phyloP scores from a whole-genome alignment of 2,888 invertebrate genomes.

The Lissocephala sabroskyi region DNA sequence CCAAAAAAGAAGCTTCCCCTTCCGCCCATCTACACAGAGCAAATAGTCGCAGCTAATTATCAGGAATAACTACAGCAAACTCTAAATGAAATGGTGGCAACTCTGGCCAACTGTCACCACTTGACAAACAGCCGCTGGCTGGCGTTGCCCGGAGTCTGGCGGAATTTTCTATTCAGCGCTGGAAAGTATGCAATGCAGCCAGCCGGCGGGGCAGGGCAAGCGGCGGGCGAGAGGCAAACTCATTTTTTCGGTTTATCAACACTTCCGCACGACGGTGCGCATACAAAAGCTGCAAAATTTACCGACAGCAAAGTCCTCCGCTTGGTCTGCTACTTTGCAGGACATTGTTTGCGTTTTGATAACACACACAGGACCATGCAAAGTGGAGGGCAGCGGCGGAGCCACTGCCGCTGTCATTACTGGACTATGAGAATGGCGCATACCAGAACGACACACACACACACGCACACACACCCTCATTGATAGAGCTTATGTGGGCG shows the following conservation, averaged over 20 bases:
- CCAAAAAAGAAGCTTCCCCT: constrained; percentile 1
- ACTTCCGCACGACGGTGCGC: constrained; percentile 59
- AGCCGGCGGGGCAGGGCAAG: no score
- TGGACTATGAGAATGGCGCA: constrained; percentile 58
- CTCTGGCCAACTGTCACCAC: constrained; percentile 11
- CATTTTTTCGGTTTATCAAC: constrained; percentile 46
- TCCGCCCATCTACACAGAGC: neutral
- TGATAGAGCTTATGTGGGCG: constrained; percentile 2
- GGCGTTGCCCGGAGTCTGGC: neutral
- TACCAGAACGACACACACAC: constrained; percentile 29
- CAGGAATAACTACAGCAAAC: constrained; percentile 9
- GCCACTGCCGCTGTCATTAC: constrained; percentile 47
- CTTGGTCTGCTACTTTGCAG: constrained; percentile 52
- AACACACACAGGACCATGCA: constrained; percentile 27
- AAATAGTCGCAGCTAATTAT: neutral
- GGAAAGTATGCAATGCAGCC: neutral
- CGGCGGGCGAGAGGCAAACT: neutral
- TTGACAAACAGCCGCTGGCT: constrained; percentile 11
- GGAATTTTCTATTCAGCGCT: neutral
- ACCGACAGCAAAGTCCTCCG: constrained; percentile 17
- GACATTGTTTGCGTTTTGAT: constrained; percentile 62
- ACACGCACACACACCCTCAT: neutral
- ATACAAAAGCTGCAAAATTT: constrained; percentile 41
- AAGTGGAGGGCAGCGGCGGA: no score
- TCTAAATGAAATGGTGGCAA: neutral